Base-by-base conservation (phyloP, 2,113 vertebrate species). In the Marmota monax region DNA sequence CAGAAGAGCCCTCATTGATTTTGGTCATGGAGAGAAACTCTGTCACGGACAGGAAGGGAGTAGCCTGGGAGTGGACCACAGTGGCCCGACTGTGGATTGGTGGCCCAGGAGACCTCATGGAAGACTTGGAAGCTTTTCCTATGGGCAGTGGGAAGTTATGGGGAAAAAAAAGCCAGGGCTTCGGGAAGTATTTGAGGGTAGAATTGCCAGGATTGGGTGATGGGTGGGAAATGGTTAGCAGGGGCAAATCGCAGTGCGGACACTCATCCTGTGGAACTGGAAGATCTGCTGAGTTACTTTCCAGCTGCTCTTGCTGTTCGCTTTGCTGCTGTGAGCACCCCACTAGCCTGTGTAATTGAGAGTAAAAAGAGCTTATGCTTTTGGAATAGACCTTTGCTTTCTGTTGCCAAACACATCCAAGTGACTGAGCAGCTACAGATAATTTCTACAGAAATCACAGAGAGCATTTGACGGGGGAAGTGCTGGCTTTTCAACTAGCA, bases 301-400 rank as follows among this genome's bases (percentile, higher is more conserved):
- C 80, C 51, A 22, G 4, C 17, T 5, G 16, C 58, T 42, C 29
- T 39, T 85, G 80, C 67, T 69, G 37, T 84, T 34, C 51, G 76
- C 85, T 32, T 22, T 82, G 67, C 77, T 17, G 20, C 25, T 51
- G 53, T 48, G 79, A 77, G 58, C 82, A n/a, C 17, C 74, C 65
- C 27, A 10, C 67, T 58, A 2, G 76, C 58, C 51, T 65, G 27
- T 51, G 37, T 45, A 37, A 70, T 29, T 76, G 58, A 90, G 85
- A 78, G 39, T 76, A 34, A 78, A 61, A 88, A 51, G 45, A 70
- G 58, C n/a, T 88, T 86, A 29, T 4, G 13, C 29, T 74, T 67
- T 74, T 32, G 45, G 53, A 94, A 78, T 84, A 88, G 34, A 88
- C 78, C 42, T 96, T 85, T 90, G 92, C 58, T 96, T 70, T 70